phyloP scores from a whole-genome alignment of 1,140 invertebrate species.

The Saccostrea cuccullata region DNA sequence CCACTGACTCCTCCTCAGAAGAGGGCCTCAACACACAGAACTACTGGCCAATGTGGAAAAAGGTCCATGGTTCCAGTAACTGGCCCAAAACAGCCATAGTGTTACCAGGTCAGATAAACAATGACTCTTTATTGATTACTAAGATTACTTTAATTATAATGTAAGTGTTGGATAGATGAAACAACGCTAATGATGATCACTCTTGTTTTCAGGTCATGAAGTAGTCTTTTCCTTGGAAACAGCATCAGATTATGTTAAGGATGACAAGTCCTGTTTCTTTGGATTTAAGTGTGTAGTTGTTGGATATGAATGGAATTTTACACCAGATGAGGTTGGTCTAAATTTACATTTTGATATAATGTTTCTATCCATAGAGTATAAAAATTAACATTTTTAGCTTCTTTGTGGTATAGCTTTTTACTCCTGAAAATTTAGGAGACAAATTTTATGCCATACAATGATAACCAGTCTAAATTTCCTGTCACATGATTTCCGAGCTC shows the following conservation, averaged over 20 bases:
- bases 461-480: too few species aligned
- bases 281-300: slow-evolving; percentile 95
- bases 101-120: slow-evolving; percentile 82
- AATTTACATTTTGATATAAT: background rate
- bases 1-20: slow-evolving; percentile 42
- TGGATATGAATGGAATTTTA: slow-evolving; percentile 90
- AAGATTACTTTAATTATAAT: too few species aligned
- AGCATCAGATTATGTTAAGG: slow-evolving; percentile 95
- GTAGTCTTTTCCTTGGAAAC: slow-evolving; percentile 96
- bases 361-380: too few species aligned
- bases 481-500: too few species aligned
- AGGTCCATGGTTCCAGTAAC: slow-evolving; percentile 85
- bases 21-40: slow-evolving; percentile 67
- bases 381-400: too few species aligned
- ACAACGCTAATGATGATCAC: background rate
- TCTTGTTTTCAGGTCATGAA: slow-evolving; percentile 86
- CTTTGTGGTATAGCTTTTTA: too few species aligned
- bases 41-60: slow-evolving; percentile 87
- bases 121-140: background rate
- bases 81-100: slow-evolving; percentile 93
- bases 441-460: too few species aligned
- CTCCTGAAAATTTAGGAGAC: too few species aligned
- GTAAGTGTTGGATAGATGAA: too few species aligned
- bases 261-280: slow-evolving; percentile 90
- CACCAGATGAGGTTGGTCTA: slow-evolving; percentile 79